Percentiles rank a stretch among this genome's conserved stretches.
Conservation (phyloP, 2,113 vertebrate species). For the Ophiodon elongatus region DNA sequence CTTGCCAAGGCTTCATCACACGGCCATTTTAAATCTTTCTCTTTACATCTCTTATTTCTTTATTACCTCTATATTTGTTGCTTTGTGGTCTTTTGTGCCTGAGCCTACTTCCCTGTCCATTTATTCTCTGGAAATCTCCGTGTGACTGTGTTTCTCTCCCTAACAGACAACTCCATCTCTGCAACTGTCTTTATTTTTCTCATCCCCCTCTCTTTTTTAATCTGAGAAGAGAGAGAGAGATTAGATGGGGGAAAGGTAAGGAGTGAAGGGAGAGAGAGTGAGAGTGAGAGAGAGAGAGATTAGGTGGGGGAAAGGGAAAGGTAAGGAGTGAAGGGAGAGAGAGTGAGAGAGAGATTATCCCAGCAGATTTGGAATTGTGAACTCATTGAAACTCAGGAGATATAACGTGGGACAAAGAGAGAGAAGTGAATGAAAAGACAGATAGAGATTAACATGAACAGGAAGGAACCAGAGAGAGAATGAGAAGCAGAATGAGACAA, state of each 20-base stretch:
- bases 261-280: constrained; percentile 17
- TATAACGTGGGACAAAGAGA: constrained; percentile 23
- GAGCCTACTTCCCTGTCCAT: not conserved
- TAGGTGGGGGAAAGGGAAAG: constrained; percentile 61
- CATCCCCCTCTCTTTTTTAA: constrained; percentile 69
- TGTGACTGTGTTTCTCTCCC: constrained; percentile 11
- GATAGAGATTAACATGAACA: not conserved
- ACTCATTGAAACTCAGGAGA: constrained; percentile 44
- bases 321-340: constrained; percentile 32
- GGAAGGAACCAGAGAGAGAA: constrained; percentile 15
- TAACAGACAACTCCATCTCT: constrained; percentile 12
- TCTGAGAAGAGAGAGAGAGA: constrained; percentile 60
- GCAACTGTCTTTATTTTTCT: constrained; percentile 40
- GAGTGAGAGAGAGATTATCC: constrained; percentile 63
- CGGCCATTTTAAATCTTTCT: not conserved
- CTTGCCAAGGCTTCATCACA: not conserved
- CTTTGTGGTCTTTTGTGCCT: not conserved
- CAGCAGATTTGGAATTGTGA: constrained; percentile 61
- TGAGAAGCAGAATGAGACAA: not conserved
- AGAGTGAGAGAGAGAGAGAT: constrained; percentile 56
- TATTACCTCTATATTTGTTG: not conserved
- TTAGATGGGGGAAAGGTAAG: constrained; percentile 62
- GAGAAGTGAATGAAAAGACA: constrained; percentile 17
- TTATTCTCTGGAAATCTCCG: not conserved
- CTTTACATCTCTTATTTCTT: not conserved